Conservation (phyloP, 2,113 vertebrate genomes). For the Numida meleagris region DNA sequence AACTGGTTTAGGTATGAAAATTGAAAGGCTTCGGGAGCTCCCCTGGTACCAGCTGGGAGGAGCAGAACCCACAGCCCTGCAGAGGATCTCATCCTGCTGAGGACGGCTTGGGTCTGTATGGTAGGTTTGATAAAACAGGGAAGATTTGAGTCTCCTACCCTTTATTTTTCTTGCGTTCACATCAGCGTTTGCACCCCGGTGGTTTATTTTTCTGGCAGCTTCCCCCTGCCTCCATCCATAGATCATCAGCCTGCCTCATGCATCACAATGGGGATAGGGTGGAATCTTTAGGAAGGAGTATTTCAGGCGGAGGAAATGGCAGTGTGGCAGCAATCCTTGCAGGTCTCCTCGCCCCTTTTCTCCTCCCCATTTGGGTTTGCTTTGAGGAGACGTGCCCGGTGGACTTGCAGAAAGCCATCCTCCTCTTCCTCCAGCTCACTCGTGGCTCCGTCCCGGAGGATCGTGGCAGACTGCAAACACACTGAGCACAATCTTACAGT, state of each 20-base stretch:
- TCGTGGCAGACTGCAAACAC: slow-evolving; percentile 39
- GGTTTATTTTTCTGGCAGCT: not conserved
- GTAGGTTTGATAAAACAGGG: not conserved
- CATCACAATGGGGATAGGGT: not conserved
- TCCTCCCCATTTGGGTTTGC: not conserved
- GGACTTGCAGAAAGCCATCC: not conserved
- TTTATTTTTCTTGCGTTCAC: not conserved
- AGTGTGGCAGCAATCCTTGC: not conserved
- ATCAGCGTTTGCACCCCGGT: not conserved
- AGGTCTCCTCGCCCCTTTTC: not conserved
- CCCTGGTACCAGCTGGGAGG: not conserved
- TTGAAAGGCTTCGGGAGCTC: not conserved
- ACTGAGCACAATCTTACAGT: not conserved
- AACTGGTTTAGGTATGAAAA: not conserved
- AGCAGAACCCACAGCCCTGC: not conserved
- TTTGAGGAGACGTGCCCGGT: fast-evolving
- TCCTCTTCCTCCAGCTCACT: not conserved
- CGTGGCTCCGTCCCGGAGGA: not conserved
- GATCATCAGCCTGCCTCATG: fast-evolving
- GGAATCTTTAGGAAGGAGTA: not conserved
- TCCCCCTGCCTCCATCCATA: not conserved
- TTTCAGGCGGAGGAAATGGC: not conserved
- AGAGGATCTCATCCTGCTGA: not conserved
- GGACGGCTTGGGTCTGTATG: not conserved
- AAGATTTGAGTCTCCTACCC: not conserved